Conservation (phyloP, 2,888 invertebrate genomes). For the Chorisops tibialis region DNA sequence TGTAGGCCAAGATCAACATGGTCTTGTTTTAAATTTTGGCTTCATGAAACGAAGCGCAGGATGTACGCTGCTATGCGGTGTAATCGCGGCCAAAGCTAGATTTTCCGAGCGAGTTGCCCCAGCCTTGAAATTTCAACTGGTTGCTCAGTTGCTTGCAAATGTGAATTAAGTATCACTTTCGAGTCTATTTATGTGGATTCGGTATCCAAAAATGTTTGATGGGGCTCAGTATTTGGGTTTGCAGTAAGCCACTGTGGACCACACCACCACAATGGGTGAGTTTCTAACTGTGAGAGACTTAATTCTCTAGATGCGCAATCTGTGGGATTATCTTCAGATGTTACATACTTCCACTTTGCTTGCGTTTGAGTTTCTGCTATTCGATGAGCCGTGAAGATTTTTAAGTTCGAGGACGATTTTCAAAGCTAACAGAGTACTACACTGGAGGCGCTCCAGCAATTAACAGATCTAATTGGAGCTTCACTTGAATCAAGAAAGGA, state of each 20-base stretch:
- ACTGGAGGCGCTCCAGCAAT: too few relatives aligned
- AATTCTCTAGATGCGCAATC: conserved; percentile 4
- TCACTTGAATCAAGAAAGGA: too few relatives aligned
- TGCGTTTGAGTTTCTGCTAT: too few relatives aligned
- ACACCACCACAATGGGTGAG: neutral
- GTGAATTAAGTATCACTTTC: too few relatives aligned
- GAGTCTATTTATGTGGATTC: too few relatives aligned
- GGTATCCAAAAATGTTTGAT: too few relatives aligned
- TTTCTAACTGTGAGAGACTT: neutral
- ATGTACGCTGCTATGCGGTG: neutral
- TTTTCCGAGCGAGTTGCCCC: neutral
- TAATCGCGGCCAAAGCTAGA: neutral
- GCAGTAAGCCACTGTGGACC: neutral
- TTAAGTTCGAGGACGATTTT: too few relatives aligned
- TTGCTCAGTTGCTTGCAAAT: too few relatives aligned
- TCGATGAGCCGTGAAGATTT: too few relatives aligned
- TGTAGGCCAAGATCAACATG: too few relatives aligned
- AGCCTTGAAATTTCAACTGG: neutral
- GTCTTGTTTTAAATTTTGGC: neutral
- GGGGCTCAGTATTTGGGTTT: neutral
- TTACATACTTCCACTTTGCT: neutral
- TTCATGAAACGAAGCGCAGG: neutral
- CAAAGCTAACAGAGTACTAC: too few relatives aligned
- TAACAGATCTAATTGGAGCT: too few relatives aligned
- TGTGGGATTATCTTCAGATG: neutral